Percentiles rank a stretch among this genome's conserved stretches.
These are phyloP conservation scores for Phrynosoma platyrhinos DNA, from an alignment of 2,113 vertebrate genomes.

Conservation along the genomic window DNA sequence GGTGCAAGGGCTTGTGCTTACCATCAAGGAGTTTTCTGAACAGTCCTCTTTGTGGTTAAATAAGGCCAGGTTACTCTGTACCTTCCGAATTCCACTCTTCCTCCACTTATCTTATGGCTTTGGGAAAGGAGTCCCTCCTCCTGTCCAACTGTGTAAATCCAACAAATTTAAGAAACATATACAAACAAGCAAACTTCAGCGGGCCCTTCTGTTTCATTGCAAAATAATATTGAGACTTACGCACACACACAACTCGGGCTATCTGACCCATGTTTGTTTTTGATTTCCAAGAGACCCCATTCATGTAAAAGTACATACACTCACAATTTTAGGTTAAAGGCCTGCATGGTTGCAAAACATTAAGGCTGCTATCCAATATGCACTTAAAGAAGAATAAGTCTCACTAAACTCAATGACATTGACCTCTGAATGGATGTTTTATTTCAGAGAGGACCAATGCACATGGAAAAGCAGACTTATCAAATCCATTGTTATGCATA, in stretches of 20 bases:
- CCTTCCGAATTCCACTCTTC: background rate
- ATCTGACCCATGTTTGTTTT: background rate
- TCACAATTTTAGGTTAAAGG: background rate
- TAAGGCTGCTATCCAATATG: background rate
- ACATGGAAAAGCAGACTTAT: background rate
- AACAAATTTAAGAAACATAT: background rate
- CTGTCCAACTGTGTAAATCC: background rate
- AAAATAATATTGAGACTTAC: background rate
- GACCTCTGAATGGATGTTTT: background rate
- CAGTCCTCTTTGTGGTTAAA: too few species aligned
- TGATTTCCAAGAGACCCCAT: background rate
- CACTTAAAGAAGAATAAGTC: background rate
- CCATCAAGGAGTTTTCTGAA: too few species aligned
- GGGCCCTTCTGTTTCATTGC: background rate
- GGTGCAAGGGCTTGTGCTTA: background rate
- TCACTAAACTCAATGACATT: background rate
- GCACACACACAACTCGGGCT: too few species aligned
- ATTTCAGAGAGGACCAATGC: background rate
- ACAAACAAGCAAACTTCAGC: background rate
- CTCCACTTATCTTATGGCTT: too few species aligned
- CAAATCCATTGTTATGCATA: background rate
- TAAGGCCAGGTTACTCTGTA: background rate
- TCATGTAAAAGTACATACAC: background rate
- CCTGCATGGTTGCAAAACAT: background rate
- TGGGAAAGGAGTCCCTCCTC: background rate